phyloP scores from a whole-genome alignment of 1,140 invertebrate species.

The Megalopta genalis region DNA sequence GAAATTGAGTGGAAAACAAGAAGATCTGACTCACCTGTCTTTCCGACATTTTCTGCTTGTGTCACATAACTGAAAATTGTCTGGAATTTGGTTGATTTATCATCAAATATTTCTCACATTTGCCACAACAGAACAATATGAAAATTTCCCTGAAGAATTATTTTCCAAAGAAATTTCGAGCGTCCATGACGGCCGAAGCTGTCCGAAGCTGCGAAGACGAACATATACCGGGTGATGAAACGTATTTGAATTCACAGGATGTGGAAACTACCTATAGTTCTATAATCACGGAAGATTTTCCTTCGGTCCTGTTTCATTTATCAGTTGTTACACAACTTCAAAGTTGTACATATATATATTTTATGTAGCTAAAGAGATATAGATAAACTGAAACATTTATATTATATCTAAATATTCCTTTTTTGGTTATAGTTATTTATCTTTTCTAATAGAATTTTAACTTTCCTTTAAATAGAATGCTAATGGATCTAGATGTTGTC shows the following conservation, averaged over 20 bases:
- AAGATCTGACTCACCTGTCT: conserved; percentile 27
- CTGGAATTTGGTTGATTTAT: background rate
- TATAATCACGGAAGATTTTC: conserved; percentile 17
- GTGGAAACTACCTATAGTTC: conserved; percentile 10
- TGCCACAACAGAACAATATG: background rate
- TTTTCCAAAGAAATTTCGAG: conserved; percentile 27
- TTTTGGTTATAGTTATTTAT: too few relatives aligned
- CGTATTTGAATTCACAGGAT: background rate
- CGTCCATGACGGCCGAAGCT: conserved; percentile 38
- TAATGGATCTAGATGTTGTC: too few relatives aligned
- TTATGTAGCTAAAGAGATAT: background rate
- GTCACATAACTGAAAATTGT: conserved; percentile 37
- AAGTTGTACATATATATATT: background rate
- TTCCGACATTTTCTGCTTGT: conserved; percentile 30
- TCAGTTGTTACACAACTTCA: background rate
- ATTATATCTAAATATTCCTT: too few relatives aligned
- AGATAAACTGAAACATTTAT: too few relatives aligned
- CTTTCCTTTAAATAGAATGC: too few relatives aligned
- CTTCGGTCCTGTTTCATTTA: background rate
- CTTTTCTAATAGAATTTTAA: too few relatives aligned
- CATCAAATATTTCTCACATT: conserved; percentile 21
- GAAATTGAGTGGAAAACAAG: conserved; percentile 5
- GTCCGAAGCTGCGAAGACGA: conserved; percentile 38
- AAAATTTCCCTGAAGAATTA: conserved; percentile 14
- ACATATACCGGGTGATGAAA: conserved; percentile 43